phyloP scores from a whole-genome alignment of 2,888 invertebrate species.

The Odontocerum albicorne region DNA sequence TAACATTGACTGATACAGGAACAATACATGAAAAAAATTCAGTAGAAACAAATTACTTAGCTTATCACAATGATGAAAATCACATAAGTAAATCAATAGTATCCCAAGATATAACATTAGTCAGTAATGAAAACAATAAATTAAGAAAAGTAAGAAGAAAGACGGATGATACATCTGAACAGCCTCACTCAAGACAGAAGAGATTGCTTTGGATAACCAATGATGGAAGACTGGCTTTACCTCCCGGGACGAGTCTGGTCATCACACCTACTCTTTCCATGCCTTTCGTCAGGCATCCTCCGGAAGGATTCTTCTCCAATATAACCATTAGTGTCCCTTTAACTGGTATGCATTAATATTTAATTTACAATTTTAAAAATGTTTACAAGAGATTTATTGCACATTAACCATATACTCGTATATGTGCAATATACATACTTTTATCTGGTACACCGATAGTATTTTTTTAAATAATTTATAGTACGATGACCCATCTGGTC shows the following conservation, averaged over 20 bases:
- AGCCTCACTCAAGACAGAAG: slow-evolving; percentile 75
- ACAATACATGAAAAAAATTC: too few species aligned
- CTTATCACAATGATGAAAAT: too few species aligned
- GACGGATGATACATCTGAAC: slow-evolving; percentile 39
- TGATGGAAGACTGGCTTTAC: slow-evolving; percentile 79
- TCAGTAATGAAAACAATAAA: background rate
- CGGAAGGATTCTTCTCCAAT: slow-evolving; percentile 82
- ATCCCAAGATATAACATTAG: background rate
- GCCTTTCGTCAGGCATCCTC: slow-evolving; percentile 83
- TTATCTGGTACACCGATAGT: too few species aligned
- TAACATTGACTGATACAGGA: too few species aligned
- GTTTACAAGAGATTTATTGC: too few species aligned
- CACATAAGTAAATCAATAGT: slow-evolving; percentile 4
- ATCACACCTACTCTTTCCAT: slow-evolving; percentile 79
- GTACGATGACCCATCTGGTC: too few species aligned
- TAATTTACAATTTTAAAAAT: too few species aligned
- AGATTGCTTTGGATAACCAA: slow-evolving; percentile 84
- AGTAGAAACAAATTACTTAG: too few species aligned
- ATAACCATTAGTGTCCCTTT: slow-evolving; percentile 82
- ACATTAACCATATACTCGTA: too few species aligned
- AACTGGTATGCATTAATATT: slow-evolving; percentile 67
- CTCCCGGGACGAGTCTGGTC: slow-evolving; percentile 79
- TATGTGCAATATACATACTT: too few species aligned
- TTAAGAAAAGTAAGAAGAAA: background rate
- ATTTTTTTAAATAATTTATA: too few species aligned